These are phyloP conservation scores for Lithophane socia DNA, from an alignment of 2,888 invertebrate species.

Conservation along the genomic window DNA sequence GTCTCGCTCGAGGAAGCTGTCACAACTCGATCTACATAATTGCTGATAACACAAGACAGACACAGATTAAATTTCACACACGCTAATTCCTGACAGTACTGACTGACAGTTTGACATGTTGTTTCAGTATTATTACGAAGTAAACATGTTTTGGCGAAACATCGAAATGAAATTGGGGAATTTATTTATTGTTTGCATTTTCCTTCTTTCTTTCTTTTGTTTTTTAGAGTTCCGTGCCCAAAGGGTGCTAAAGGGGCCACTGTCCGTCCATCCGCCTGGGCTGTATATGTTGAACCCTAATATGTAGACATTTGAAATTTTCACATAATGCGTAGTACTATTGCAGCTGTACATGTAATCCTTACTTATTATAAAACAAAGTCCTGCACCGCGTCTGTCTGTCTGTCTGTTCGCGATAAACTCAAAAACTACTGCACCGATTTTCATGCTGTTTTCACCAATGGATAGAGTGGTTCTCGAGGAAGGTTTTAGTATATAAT, in stretches of 20 bases:
- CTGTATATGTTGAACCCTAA: background rate
- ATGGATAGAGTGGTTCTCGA: too few relatives aligned
- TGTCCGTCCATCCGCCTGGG: background rate
- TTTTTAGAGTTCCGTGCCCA: background rate
- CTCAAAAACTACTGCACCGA: too few relatives aligned
- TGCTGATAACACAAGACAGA: conserved; percentile 29
- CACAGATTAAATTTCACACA: conserved; percentile 50
- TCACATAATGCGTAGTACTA: background rate
- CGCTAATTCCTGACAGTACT: conserved; percentile 39
- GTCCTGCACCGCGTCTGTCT: too few relatives aligned
- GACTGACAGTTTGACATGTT: conserved; percentile 51
- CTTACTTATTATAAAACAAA: too few relatives aligned
- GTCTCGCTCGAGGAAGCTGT: conserved; percentile 8
- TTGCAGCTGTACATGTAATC: background rate
- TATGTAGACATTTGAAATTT: background rate
- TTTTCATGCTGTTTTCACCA: too few relatives aligned
- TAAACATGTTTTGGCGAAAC: conserved; percentile 52
- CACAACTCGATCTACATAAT: conserved; percentile 42
- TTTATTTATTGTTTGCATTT: conserved; percentile 25
- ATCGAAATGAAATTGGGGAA: conserved; percentile 10
- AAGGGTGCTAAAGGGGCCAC: background rate
- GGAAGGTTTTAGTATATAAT: too few relatives aligned
- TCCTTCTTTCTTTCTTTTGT: conserved; percentile 2
- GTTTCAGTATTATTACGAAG: conserved; percentile 33
- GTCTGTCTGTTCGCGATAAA: too few relatives aligned